These are phyloP conservation scores for Petrocephalus sullivani DNA, from an alignment of 2,797 vertebrate genomes.

Conservation along the genomic window DNA sequence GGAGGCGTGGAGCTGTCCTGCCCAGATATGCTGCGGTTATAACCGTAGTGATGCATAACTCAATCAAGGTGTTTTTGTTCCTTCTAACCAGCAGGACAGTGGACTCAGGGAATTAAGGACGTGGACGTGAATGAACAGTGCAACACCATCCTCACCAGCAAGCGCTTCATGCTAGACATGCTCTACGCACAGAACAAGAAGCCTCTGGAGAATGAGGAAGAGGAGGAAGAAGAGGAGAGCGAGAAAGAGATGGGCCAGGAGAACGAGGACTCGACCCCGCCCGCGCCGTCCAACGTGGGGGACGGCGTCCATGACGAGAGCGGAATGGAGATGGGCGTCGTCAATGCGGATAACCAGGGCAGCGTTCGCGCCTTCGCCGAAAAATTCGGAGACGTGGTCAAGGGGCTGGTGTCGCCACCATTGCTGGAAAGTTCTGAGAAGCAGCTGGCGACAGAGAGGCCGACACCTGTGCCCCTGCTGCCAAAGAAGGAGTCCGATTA, in stretches of 20 bases:
- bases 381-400: constrained; percentile 81
- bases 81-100: constrained; percentile 66
- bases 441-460: constrained; percentile 37
- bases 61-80: constrained; percentile 21
- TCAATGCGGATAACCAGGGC: constrained; percentile 81
- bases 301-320: constrained; percentile 74
- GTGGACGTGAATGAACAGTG: constrained; percentile 74
- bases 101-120: constrained; percentile 71
- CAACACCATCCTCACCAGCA: constrained; percentile 83
- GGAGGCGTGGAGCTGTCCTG: constrained; percentile 1
- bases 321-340: constrained; percentile 73
- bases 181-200: constrained; percentile 84
- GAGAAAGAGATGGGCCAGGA: constrained; percentile 61
- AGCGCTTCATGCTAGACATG: constrained; percentile 95
- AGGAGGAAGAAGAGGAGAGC: constrained; percentile 45
- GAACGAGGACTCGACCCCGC: constrained; percentile 65
- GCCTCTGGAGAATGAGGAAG: constrained; percentile 58
- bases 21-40: neutral
- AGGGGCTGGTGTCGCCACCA: constrained; percentile 57
- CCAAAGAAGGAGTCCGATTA: constrained; percentile 90
- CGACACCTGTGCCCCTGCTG: constrained; percentile 41
- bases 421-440: constrained; percentile 70
- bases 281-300: constrained; percentile 65
- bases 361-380: constrained; percentile 82
- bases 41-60: neutral